Percentiles rank a stretch among this genome's conserved stretches.
These are phyloP conservation scores for Nothoprocta pentlandii DNA, from an alignment of 2,113 vertebrate genomes.

Conservation along the genomic window DNA sequence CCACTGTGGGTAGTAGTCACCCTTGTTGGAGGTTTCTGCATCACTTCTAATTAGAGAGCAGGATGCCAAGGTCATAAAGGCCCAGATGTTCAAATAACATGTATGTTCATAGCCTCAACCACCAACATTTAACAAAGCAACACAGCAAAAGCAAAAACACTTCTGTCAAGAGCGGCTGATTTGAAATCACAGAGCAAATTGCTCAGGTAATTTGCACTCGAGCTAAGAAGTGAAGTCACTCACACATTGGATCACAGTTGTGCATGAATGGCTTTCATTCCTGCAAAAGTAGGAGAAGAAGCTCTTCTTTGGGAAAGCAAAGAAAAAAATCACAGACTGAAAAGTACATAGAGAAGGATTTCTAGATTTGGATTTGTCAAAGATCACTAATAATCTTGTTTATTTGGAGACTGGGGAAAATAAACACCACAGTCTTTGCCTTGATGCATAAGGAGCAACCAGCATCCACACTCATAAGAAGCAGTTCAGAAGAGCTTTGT, in stretches of 20 bases:
- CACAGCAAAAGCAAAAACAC: not conserved
- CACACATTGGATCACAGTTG: not conserved
- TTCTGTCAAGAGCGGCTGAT: not conserved
- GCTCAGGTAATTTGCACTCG: not conserved
- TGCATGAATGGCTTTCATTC: not conserved
- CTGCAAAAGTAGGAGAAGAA: not conserved
- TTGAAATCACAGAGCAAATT: not conserved
- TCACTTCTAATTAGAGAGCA: not conserved
- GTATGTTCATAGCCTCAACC: not conserved
- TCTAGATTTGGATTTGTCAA: not conserved
- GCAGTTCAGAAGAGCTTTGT: not conserved
- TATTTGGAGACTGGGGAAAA: not conserved
- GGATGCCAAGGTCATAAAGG: slow-evolving; percentile 6
- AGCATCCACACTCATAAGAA: not conserved
- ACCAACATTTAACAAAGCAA: not conserved
- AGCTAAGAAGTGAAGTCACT: not conserved
- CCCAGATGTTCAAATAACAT: not conserved
- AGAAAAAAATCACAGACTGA: not conserved
- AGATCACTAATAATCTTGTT: not conserved
- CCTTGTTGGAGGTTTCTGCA: not conserved
- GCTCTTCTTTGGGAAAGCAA: not conserved
- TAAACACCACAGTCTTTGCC: not conserved
- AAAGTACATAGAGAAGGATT: not conserved
- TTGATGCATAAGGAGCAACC: not conserved
- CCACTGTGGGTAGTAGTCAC: not conserved